Base-by-base conservation (phyloP, 2,113 vertebrate genomes). In the Meriones unguiculatus region DNA sequence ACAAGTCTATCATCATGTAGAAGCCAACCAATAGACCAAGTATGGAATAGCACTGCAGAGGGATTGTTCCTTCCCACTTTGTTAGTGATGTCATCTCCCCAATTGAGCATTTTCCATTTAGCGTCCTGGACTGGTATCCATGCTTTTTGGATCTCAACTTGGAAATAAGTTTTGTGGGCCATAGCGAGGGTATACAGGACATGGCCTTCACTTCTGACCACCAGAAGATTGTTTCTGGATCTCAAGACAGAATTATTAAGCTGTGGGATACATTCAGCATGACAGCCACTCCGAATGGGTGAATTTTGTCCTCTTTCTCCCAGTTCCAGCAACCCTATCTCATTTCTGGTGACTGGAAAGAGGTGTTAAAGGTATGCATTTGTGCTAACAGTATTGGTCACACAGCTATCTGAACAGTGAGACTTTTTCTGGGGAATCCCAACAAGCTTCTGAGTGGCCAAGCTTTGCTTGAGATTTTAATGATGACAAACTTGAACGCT, bases 201-300 rank as follows among this genome's bases (percentile, higher is more conserved):
- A 99, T 99, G 59, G 99, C 99, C 72, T 99, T 99, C 89, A 99
- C 99, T 12, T 99, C 99, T 0, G 99, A 99, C 98, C 99, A 99
- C 98, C 99, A 99, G 1, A 99, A 99, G 97, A 99, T 99, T 46
- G 99, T 99, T 35, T 99, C 99, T 4, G 99, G 99, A 41, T 99
- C 99, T 86, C 97, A 99, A 76, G 99, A 99, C 96, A 99, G 99
- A 93, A 99, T 99, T 98, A 99, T 99, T 98, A 99, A 99, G 94
- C 98, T 99, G 67, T 99, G 99, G 99, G 99, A 99, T 98, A 99
- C 99, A 99, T 99, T 96, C 99, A 99, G 99, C 99, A 99, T 54
- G 99, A 99, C 97, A 99, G 99, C 93, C 99, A 99, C 94, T 98
- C 98, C 1, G 99, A 99, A 93, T 99, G 99, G 99, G 99, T 99